Evolutionary conservation across 2,113 vertebrate genomes (phyloP), one percentile per base, ranked within the genome.

Genomic region (Myxocyprinus asiaticus): DNA sequence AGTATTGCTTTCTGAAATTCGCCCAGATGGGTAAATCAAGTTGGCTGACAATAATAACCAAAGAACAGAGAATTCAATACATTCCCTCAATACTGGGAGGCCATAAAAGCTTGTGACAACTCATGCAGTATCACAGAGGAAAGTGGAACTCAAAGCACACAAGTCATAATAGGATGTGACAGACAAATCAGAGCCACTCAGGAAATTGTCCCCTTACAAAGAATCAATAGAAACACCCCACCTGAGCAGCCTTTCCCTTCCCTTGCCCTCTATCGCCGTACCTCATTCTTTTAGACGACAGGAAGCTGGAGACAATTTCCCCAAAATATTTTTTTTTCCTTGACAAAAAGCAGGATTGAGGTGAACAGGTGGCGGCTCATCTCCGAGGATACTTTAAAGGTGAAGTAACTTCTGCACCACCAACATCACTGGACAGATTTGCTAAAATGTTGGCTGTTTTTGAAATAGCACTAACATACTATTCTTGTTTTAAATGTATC

Each of bases 111-210:
- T 81, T 80, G 77, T 70, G 77, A 80, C 63, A 79, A 64, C 87
- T 81, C 87, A 78, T 86, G 83, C 84, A 63, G 85, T 73, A 87
- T 86, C 76, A 82, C 85, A 83, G 84, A 68, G 80, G 86, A 84
- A 75, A 80, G 78, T 83, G 79, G 81, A 82, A 84, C 82, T 87
- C 84, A 82, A 72, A 83, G 73, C 77, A 77, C 77, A 82, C 58
- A 45, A 82, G 83, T 84, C 77, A 85, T 89, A 86, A 90, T 90
- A 77, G 85, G 88, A 90, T 87, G 85, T 90, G 90, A 89, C 88
- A 89, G 86, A 91, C 84, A 86, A 90, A 90, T 89, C 85, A 86
- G 86, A 85, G 82, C 86, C 77, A 83, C 86, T 87, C 81, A 83
- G 88, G 83, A 89, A 85, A 89, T 88, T 87, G 85, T 85, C 85